Base-by-base conservation (phyloP, 2,888 invertebrate genomes). In the Alsophila aescularia region DNA sequence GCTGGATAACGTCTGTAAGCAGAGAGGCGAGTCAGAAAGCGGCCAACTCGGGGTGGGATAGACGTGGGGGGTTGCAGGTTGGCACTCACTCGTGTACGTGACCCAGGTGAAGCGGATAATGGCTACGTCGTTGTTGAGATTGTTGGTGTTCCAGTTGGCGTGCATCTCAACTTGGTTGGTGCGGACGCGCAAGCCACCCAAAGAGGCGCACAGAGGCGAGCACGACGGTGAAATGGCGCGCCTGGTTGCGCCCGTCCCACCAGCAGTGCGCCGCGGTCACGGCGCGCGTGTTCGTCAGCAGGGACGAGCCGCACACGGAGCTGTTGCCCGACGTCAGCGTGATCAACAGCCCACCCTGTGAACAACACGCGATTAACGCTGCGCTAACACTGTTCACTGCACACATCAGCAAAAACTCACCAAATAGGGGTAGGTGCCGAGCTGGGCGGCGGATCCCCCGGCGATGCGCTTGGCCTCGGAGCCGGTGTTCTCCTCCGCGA, bases 281-380 rank as follows among this genome's bases (percentile, higher is more conserved):
- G n/a, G n/a, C n/a, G n/a, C n/a, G n/a, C n/a, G 65, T 70, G 64
- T 68, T 70, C 42, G 49, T 60, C 60, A 76, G 52, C 70, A 73
- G 64, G n/a, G 76, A 69, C 9, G 75, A 66, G 60, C 71, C 72
- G 60, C 77, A 72, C 34, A 75, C 72, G 0, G 75, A 71, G 2
- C 67, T 71, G n/a, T 40, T 57, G 14, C 74, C 75, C 2, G 57
- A 42, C 32, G 66, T 65, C 68, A 77, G 59, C 10, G 66, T 70
- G 58, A 77, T 72, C 34, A 75, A 59, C 31, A 77, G 52, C 0
- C 77, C 77, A 6, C 61, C 63, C 72, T 77, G 63, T 6, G 21
- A 3, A 21, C 21, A 21, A 3, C 3, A 6, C 3, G 4, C 21
- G 21, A 5, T 21, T 21, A 21, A 6, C 21, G 21, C 4, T 6